Percentiles rank a stretch among this genome's conserved stretches.
phyloP scores from a whole-genome alignment of 2,888 invertebrate species.

The Apotomis capreana region DNA sequence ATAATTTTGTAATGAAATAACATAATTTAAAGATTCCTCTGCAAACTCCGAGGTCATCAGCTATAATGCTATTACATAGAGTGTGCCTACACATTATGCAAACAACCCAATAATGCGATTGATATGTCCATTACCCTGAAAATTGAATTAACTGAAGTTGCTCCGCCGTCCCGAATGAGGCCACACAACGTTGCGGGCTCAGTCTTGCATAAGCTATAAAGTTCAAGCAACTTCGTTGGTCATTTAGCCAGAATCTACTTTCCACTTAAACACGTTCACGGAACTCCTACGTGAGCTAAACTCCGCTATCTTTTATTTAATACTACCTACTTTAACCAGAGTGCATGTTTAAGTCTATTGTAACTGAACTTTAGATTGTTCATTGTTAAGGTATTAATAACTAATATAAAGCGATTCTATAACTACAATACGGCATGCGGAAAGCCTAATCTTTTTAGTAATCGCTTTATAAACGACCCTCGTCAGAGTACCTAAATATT shows the following conservation, averaged over 20 bases:
- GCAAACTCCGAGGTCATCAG: not conserved
- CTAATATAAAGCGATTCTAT: too few species aligned
- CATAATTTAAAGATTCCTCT: not conserved
- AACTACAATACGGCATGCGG: not conserved
- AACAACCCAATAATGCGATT: constrained; percentile 25
- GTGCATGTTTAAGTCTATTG: not conserved
- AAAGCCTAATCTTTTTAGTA: constrained; percentile 28
- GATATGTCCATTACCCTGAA: constrained; percentile 32
- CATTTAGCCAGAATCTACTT: constrained; percentile 55
- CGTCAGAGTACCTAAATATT: constrained; percentile 26
- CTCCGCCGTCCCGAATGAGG: constrained; percentile 56
- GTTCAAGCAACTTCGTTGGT: constrained; percentile 62
- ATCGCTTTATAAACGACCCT: constrained; percentile 34
- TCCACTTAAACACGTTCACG: constrained; percentile 61
- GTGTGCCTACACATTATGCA: constrained; percentile 16
- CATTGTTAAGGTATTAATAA: not conserved
- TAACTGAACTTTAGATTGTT: not conserved
- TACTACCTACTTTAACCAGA: not conserved
- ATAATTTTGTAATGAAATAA: not conserved
- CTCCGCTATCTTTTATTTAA: constrained; percentile 15
- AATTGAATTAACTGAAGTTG: constrained; percentile 51
- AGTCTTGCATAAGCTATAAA: constrained; percentile 63
- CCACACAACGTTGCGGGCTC: constrained; percentile 51
- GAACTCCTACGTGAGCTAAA: constrained; percentile 50
- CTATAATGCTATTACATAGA: not conserved